Evolutionary conservation across 2,888 invertebrate genomes (phyloP).

Genomic region (Epirrhoe alternata): DNA sequence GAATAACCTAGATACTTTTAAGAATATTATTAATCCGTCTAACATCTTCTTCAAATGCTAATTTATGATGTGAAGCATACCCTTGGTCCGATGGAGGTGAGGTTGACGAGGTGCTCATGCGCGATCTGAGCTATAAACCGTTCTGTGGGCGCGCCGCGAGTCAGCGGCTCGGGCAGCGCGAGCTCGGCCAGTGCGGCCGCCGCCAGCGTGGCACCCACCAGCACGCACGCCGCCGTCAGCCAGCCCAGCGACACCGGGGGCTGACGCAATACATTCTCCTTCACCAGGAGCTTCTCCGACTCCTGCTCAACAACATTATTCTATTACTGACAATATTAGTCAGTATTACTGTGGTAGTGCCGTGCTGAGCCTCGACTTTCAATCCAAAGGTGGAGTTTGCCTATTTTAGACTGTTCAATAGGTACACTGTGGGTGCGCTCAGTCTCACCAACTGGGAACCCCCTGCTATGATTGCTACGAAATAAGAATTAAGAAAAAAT

Average conservation of each 20-base stretch:
- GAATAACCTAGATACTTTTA: too few species aligned
- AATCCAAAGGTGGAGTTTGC: too few species aligned
- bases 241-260: slow-evolving; percentile 59
- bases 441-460: too few species aligned
- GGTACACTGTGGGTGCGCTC: too few species aligned
- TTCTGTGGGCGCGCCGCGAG: slow-evolving; percentile 48
- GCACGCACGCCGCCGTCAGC: slow-evolving; percentile 80
- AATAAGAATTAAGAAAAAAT: too few species aligned
- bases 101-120: slow-evolving; percentile 86
- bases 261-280: slow-evolving; percentile 57
- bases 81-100: slow-evolving; percentile 86
- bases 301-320: not conserved
- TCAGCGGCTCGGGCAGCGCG: slow-evolving; percentile 84
- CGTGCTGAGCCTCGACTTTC: too few species aligned
- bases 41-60: too few species aligned
- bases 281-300: slow-evolving; percentile 43
- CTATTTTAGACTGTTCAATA: too few species aligned
- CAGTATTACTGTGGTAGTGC: too few species aligned
- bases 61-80: slow-evolving; percentile 49
- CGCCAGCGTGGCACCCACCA: slow-evolving; percentile 77
- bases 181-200: slow-evolving; percentile 84
- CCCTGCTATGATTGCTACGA: too few species aligned
- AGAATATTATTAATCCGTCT: too few species aligned
- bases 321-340: not conserved
- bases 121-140: slow-evolving; percentile 86